Evolutionary conservation across 2,888 invertebrate genomes (phyloP).

Genomic region (Ectemnius cavifrons): DNA sequence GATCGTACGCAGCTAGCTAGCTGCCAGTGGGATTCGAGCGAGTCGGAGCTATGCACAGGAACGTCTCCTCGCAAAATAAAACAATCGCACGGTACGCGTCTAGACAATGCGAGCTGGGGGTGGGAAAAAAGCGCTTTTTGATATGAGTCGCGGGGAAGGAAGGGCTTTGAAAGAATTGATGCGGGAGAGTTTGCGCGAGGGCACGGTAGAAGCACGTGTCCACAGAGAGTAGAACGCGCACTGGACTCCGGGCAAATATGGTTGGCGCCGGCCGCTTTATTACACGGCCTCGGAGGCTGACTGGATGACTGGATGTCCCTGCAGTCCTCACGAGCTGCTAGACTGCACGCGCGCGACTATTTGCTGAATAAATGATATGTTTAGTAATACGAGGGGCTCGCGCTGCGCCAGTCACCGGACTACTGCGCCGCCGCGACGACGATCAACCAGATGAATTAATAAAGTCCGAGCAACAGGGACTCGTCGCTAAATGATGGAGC

Average conservation of each 20-base stretch:
- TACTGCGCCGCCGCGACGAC: not conserved
- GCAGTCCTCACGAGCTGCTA: not conserved
- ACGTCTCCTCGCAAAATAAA: not conserved
- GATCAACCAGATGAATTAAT: slow-evolving; percentile 48
- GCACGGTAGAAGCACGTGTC: slow-evolving; percentile 27
- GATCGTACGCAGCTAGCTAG: not conserved
- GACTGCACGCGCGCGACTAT: slow-evolving; percentile 39
- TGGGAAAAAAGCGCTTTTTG: slow-evolving; percentile 18
- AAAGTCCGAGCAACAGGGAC: slow-evolving; percentile 40
- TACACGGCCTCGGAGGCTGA: slow-evolving; percentile 3
- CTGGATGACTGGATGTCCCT: no score
- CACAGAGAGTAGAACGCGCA: slow-evolving; percentile 32
- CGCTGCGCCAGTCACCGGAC: slow-evolving; percentile 28
- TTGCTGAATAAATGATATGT: slow-evolving; percentile 63
- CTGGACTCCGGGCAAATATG: slow-evolving; percentile 34
- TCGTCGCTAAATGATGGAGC: slow-evolving; percentile 42
- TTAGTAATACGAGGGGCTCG: slow-evolving; percentile 52
- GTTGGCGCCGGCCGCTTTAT: slow-evolving; percentile 38
- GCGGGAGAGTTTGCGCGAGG: slow-evolving; percentile 34
- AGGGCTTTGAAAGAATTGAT: slow-evolving; percentile 40
- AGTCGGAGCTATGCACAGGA: not conserved
- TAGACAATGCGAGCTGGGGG: not conserved
- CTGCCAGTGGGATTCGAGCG: not conserved
- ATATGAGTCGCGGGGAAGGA: slow-evolving; percentile 8
- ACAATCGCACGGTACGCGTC: slow-evolving; percentile 1